phyloP scores from a whole-genome alignment of 2,113 vertebrate species.

The Scytalopus superciliaris region DNA sequence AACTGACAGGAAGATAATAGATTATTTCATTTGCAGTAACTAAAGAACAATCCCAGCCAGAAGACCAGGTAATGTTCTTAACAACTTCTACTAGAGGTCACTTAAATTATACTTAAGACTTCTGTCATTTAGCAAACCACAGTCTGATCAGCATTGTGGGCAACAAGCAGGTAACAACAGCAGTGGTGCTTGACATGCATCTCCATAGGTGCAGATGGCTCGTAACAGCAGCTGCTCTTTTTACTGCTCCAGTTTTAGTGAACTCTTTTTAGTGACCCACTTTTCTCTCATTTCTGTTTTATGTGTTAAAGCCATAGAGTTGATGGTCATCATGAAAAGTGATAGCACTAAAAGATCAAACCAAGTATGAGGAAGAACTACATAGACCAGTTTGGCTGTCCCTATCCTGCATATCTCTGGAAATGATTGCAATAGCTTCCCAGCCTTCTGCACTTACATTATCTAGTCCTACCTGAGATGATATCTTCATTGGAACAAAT shows the following conservation, averaged over 20 bases:
- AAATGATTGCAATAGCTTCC: not conserved
- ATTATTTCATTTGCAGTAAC: not conserved
- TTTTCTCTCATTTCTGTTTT: not conserved
- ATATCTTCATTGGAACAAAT: slow-evolving; percentile 86
- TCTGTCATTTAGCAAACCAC: not conserved
- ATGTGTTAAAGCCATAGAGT: not conserved
- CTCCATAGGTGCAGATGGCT: not conserved
- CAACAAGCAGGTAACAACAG: not conserved
- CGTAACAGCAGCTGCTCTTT: not conserved
- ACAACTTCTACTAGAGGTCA: not conserved
- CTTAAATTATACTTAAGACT: not conserved
- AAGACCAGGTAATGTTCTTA: not conserved
- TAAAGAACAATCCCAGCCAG: not conserved
- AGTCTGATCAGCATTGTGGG: not conserved
- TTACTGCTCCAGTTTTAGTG: not conserved
- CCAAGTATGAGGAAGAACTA: not conserved
- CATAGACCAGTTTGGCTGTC: not conserved
- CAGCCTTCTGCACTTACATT: not conserved
- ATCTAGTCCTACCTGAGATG: slow-evolving; percentile 83
- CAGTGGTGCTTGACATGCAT: not conserved
- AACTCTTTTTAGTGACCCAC: not conserved
- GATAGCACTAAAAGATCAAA: not conserved
- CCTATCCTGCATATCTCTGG: not conserved
- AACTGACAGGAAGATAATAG: not conserved
- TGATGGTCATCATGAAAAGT: not conserved